Percentiles rank a stretch among this genome's conserved stretches.
Evolutionary conservation across 2,797 vertebrate genomes (phyloP).

Genomic region (Xyrichtys novacula): DNA sequence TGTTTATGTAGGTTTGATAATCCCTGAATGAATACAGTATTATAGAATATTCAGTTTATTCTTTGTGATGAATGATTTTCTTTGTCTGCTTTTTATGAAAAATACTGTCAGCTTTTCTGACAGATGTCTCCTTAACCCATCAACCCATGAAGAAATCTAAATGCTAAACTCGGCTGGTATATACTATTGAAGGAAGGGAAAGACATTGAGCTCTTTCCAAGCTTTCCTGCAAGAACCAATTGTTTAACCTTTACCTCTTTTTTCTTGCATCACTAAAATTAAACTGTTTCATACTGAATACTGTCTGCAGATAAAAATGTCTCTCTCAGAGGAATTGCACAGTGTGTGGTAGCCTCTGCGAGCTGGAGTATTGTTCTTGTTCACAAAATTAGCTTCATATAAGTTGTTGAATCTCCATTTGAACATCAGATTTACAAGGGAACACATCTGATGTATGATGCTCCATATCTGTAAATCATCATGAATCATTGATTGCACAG

Average conservation of each 20-base stretch:
- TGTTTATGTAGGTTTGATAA: slow-evolving; percentile 65
- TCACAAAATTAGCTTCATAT: slow-evolving; percentile 35
- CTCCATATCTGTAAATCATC: slow-evolving; percentile 24
- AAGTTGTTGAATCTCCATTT: slow-evolving; percentile 24
- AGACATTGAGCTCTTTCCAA: slow-evolving; percentile 31
- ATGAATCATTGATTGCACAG: slow-evolving; percentile 32
- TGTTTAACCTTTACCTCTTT: slow-evolving; percentile 11
- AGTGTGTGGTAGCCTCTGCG: slow-evolving; percentile 33
- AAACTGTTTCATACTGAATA: slow-evolving; percentile 30
- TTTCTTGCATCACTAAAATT: slow-evolving; percentile 29
- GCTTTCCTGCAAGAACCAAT: slow-evolving; percentile 39
- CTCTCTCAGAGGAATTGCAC: slow-evolving; percentile 34
- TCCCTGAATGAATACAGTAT: slow-evolving; percentile 44
- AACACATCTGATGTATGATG: slow-evolving; percentile 16
- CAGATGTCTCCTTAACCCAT: slow-evolving; percentile 45
- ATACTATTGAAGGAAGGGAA: slow-evolving; percentile 14
- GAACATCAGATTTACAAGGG: slow-evolving; percentile 22
- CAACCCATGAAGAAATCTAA: slow-evolving; percentile 46
- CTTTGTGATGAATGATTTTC: slow-evolving; percentile 55
- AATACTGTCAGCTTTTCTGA: slow-evolving; percentile 51
- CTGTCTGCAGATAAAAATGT: slow-evolving; percentile 30
- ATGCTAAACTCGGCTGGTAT: slow-evolving; percentile 34
- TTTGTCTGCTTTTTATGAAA: slow-evolving; percentile 56
- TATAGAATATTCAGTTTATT: slow-evolving; percentile 49
- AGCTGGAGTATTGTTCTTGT: slow-evolving; percentile 35